Evolutionary conservation across 2,113 vertebrate genomes (phyloP).

Genomic region (Tragelaphus strepsiceros): DNA sequence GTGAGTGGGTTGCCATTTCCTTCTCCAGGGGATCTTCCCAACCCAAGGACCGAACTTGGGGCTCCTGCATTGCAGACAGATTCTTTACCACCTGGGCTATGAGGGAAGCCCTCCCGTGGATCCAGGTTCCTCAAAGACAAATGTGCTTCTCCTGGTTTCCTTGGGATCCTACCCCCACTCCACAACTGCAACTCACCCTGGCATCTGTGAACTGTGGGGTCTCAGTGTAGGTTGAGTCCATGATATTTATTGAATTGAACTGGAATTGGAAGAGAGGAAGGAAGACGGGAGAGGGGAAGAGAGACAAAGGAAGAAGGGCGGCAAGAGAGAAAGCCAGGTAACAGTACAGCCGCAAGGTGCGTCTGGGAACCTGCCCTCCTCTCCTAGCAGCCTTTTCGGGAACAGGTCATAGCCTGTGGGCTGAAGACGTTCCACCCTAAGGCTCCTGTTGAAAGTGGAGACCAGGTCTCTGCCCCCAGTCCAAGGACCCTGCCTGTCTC

Average conservation of each 20-base stretch:
- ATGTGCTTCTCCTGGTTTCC: not conserved
- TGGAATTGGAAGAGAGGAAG: not conserved
- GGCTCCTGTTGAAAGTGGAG: not conserved
- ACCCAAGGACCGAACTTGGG: not conserved
- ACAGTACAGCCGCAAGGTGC: rapidly evolving
- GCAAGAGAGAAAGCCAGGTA: not conserved
- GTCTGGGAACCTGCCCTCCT: not conserved
- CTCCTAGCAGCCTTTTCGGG: not conserved
- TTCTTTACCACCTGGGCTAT: not conserved
- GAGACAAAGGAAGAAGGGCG: not conserved
- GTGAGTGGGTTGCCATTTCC: not conserved
- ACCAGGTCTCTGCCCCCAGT: not conserved
- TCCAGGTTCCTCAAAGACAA: not conserved
- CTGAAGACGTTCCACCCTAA: not conserved
- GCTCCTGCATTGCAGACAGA: not conserved
- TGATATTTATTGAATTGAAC: not conserved
- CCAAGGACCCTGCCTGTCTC: not conserved
- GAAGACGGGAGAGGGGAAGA: too few relatives aligned
- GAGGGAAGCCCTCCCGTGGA: not conserved
- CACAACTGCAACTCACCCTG: not conserved
- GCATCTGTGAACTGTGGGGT: not conserved
- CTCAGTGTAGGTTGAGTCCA: not conserved
- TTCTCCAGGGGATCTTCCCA: not conserved
- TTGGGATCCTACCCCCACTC: not conserved
- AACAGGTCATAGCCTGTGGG: not conserved